Conservation (phyloP, 1,140 invertebrate genomes). For the Lasioglossum baleicum region DNA sequence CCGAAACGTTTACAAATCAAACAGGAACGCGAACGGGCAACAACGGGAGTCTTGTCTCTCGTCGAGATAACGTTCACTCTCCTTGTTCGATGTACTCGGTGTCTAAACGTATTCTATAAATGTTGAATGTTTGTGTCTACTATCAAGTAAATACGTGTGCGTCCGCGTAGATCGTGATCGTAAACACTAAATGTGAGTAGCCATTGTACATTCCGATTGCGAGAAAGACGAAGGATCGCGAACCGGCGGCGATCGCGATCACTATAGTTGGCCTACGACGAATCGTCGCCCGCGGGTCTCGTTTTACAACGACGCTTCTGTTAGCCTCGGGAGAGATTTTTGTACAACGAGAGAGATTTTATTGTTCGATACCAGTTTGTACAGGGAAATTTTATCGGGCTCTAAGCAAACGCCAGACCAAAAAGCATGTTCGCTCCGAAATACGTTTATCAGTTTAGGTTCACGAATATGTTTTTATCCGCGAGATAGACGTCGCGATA, state of each 20-base stretch:
- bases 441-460: not conserved
- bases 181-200: constrained; percentile 17
- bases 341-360: constrained; percentile 15
- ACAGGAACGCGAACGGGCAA: not conserved
- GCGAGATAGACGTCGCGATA: too few relatives aligned
- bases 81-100: constrained; percentile 26
- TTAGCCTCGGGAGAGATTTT: constrained; percentile 12
- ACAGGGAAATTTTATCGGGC: constrained; percentile 31
- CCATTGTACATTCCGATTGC: not conserved
- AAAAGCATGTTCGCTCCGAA: not conserved
- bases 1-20: not conserved
- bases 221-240: not conserved
- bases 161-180: constrained; percentile 17
- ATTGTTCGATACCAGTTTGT: constrained; percentile 28
- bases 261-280: constrained; percentile 25
- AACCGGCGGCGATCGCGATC: not conserved
- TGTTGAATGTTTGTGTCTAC: constrained; percentile 42
- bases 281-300: constrained; percentile 8
- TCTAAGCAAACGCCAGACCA: not conserved
- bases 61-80: not conserved
- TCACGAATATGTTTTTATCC: not conserved
- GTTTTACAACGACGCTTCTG: constrained; percentile 23
- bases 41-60: not conserved
- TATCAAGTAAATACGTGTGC: not conserved
- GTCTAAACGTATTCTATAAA: constrained; percentile 38